phyloP scores from a whole-genome alignment of 2,797 vertebrate species.

The Enteromius anoplus region DNA sequence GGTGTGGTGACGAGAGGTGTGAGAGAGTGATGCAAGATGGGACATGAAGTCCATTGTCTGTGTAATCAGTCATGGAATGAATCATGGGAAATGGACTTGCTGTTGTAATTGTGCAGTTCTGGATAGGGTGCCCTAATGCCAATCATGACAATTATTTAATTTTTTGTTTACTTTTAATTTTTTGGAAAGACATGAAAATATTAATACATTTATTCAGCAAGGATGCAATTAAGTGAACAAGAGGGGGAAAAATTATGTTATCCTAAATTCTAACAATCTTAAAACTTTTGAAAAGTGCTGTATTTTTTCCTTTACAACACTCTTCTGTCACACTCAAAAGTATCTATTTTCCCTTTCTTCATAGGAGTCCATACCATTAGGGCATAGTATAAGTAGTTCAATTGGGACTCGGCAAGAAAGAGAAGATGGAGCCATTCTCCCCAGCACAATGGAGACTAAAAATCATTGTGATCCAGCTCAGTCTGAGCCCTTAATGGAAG shows the following conservation, averaged over 20 bases:
- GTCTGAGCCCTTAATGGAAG: constrained; percentile 34
- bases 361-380: neutral
- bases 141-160: no score
- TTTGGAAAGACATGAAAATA: neutral
- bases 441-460: constrained; percentile 31
- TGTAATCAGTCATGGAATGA: no score
- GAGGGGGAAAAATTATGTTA: neutral
- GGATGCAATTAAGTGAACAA: neutral
- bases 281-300: neutral
- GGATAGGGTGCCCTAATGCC: no score
- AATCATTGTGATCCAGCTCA: constrained; percentile 35
- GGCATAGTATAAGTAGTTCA: neutral
- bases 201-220: neutral
- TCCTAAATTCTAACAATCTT: neutral
- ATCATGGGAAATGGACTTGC: no score
- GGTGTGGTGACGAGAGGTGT: no score
- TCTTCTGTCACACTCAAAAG: constrained; percentile 1
- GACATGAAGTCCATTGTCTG: no score
- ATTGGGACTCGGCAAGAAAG: constrained; percentile 7
- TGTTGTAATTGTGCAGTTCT: no score
- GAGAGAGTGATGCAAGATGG: no score
- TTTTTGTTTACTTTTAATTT: no score
- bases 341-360: neutral
- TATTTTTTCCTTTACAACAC: neutral
- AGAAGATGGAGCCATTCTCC: constrained; percentile 21